These are phyloP conservation scores for Ceramica pisi DNA, from an alignment of 2,888 invertebrate species.

Conservation along the genomic window DNA sequence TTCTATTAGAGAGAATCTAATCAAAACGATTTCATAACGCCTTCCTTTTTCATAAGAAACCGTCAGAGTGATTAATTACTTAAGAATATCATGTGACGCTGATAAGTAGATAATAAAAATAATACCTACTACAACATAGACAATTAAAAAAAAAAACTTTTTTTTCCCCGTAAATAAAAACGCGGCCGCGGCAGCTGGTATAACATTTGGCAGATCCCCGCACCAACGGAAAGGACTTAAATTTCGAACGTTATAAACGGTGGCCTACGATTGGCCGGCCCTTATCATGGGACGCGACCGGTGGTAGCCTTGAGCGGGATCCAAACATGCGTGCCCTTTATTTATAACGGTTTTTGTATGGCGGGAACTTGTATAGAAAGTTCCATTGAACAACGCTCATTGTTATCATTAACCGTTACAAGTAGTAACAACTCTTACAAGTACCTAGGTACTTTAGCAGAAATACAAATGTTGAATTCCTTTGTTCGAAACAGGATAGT, in stretches of 20 bases:
- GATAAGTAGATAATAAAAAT: not conserved
- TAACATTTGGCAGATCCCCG: constrained; percentile 49
- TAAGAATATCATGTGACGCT: not conserved
- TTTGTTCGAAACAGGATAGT: constrained; percentile 44
- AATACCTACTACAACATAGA: not conserved
- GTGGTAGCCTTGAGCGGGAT: constrained; percentile 78
- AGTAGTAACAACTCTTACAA: not conserved
- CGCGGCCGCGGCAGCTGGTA: constrained; percentile 45
- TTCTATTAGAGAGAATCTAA: not conserved
- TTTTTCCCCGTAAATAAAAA: constrained; percentile 8
- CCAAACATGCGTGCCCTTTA: constrained; percentile 76
- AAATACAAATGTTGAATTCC: constrained; percentile 36
- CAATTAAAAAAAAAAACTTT: not conserved
- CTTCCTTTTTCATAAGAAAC: not conserved
- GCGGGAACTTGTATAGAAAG: constrained; percentile 56
- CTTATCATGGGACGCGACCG: constrained; percentile 84
- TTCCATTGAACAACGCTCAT: constrained; percentile 18
- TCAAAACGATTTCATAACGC: too few relatives aligned
- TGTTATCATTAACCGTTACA: constrained; percentile 20
- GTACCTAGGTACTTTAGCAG: not conserved
- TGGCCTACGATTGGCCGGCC: constrained; percentile 81
- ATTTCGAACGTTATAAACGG: constrained; percentile 81
- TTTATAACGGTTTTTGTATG: constrained; percentile 76
- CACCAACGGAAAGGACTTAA: constrained; percentile 51
- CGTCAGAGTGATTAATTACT: not conserved